Evolutionary conservation across 1,140 invertebrate genomes (phyloP), one percentile per base, ranked within the genome.

Genomic region (Dreissena polymorpha): DNA sequence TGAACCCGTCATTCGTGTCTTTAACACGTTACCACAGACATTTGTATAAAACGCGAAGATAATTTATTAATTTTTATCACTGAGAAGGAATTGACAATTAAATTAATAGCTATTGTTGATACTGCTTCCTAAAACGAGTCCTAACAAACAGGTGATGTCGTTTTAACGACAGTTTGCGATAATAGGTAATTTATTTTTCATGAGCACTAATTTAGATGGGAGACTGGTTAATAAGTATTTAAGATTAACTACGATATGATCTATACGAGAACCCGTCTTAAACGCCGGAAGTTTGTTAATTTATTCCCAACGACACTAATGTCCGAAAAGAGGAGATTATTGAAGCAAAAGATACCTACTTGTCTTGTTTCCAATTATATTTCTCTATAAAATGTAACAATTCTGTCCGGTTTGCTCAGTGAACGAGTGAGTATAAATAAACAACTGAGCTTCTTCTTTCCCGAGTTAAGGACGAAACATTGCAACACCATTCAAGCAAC

Each of bases 181-280:
- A 81, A 81, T 72, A 50, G 60, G 57, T 10, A 50, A 83, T 83
- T 49, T 65, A 83, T 83, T 49, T 83, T 83, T 75, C 64, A 83
- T 83, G 80, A 83, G 72, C 51, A 16, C n/a, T 60, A 29, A 49
- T 68, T 16, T 68, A 75, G 63, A 25, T 21, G 55, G 55, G 65
- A 83, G 72, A 60, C 29, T 83, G 60, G 27, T 65, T 75, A 60
- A 60, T 69, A 50, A 39, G 57, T 39, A 55, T 65, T 75, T 67
- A 50, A 83, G 80, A 83, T 83, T 83, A 73, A 53, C 63, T 83
- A 75, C 71, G 60, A 83, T 74, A 83, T 83, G 74, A 68, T 83
- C 70, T 75, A 83, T 74, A 65, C 67, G 27, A 50, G 65, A 64
- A 81, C 65, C 14, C 21, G 70, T 68, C 70, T 14, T 6, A 39